Percentiles rank a stretch among this genome's conserved stretches.
These are phyloP conservation scores for Notothenia rossii DNA, from an alignment of 2,113 vertebrate genomes.

Conservation along the genomic window DNA sequence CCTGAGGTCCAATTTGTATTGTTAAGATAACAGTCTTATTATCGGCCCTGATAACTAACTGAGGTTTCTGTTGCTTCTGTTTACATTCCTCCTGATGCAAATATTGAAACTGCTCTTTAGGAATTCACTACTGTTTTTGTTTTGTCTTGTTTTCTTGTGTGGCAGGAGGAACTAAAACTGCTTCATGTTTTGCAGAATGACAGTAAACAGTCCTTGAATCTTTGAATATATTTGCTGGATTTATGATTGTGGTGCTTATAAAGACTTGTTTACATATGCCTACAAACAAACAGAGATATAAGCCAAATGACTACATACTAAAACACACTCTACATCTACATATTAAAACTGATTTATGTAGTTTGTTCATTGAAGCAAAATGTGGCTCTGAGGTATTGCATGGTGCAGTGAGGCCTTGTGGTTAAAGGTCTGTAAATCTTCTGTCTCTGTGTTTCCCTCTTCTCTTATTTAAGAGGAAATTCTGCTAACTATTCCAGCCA, in stretches of 20 bases:
- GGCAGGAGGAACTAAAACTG: no score
- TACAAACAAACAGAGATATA: not conserved
- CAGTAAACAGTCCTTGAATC: no score
- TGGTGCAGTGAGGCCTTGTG: constrained; percentile 33
- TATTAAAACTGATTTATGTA: constrained; percentile 11
- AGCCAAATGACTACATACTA: not conserved
- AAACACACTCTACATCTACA: constrained; percentile 5
- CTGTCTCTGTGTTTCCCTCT: constrained; percentile 46
- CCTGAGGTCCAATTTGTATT: no score
- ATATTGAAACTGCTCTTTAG: no score
- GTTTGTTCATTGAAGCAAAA: constrained; percentile 19
- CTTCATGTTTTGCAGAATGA: no score
- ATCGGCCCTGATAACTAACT: no score
- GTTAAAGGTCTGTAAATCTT: constrained; percentile 57
- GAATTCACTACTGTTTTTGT: no score
- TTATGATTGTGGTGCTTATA: not conserved
- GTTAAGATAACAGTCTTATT: no score
- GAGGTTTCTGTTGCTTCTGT: no score
- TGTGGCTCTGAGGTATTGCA: constrained; percentile 21
- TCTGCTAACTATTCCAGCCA: constrained; percentile 67
- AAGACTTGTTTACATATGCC: not conserved
- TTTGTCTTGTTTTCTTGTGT: no score
- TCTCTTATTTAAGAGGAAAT: constrained; percentile 60
- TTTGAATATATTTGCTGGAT: constrained; percentile 14
- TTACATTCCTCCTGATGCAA: no score